phyloP scores from a whole-genome alignment of 2,797 vertebrate species.

The Mormyrops boulengeri region DNA sequence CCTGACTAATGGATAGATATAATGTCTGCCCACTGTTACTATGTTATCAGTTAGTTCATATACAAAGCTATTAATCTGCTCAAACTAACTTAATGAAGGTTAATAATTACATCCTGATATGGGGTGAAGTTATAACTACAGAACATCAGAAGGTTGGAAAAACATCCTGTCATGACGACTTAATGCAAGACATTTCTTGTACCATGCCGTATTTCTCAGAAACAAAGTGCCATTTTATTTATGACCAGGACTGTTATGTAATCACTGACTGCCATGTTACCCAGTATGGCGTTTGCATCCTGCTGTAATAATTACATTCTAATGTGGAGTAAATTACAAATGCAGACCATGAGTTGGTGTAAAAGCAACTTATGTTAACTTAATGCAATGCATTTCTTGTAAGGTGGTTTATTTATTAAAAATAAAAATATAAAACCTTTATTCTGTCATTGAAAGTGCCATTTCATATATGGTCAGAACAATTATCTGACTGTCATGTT shows the following conservation, averaged over 20 bases:
- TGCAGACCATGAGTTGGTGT: background rate
- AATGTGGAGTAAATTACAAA: background rate
- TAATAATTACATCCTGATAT: conserved; percentile 2
- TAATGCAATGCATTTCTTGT: background rate
- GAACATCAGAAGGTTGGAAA: background rate
- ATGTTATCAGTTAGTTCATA: background rate
- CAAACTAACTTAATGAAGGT: background rate
- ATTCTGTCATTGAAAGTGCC: background rate
- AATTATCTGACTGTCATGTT: too few species aligned
- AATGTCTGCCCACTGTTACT: background rate
- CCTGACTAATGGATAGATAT: background rate
- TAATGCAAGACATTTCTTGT: background rate
- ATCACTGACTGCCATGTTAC: background rate
- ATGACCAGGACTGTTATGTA: background rate
- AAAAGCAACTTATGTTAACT: background rate
- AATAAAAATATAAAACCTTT: background rate
- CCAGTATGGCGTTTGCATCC: background rate
- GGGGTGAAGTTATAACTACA: background rate
- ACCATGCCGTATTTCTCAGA: background rate
- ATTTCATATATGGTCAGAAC: too few species aligned
- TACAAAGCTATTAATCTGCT: background rate
- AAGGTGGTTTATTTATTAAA: background rate
- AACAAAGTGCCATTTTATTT: background rate
- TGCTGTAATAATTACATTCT: background rate
- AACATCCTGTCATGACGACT: background rate